Conservation (phyloP, 1,140 invertebrate species). For the Marisa cornuarietis region DNA sequence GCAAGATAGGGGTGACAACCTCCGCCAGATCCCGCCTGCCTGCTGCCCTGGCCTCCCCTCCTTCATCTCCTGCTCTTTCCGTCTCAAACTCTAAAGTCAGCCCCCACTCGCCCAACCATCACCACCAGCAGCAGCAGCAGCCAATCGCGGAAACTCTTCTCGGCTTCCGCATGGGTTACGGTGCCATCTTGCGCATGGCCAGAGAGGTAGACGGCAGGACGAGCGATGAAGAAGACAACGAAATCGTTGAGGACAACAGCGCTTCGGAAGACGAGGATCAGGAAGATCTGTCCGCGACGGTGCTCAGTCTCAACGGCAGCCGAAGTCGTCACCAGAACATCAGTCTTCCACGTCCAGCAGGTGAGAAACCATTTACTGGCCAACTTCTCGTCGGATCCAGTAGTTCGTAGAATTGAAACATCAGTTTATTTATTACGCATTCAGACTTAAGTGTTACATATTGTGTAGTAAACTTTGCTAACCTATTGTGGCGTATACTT, state of each 20-base stretch:
- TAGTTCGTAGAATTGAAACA: too few species aligned
- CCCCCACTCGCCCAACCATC: too few species aligned
- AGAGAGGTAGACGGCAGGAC: constrained; percentile 37
- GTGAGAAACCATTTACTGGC: too few species aligned
- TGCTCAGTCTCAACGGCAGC: constrained; percentile 32
- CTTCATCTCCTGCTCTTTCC: too few species aligned
- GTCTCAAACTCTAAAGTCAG: too few species aligned
- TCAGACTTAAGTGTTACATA: too few species aligned
- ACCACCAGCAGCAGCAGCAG: constrained; percentile 25
- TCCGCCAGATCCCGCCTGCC: constrained; percentile 3
- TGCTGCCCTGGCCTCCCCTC: too few species aligned
- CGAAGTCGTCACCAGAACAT: too few species aligned
- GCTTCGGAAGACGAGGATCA: constrained; percentile 32
- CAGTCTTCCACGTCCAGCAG: constrained; percentile 13
- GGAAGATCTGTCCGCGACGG: constrained; percentile 22
- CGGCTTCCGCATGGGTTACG: constrained; percentile 50
- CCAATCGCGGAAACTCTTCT: constrained; percentile 36
- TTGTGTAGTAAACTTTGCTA: too few species aligned
- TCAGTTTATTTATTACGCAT: too few species aligned
- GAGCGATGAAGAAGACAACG: constrained; percentile 28
- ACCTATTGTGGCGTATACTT: too few species aligned
- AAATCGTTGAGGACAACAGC: background rate
- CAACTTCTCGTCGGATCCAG: too few species aligned
- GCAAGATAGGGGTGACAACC: constrained; percentile 66
- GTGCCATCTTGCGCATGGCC: constrained; percentile 39